Evolutionary conservation across 2,888 invertebrate species (phyloP).

Genomic region (Limnephilus auricula): DNA sequence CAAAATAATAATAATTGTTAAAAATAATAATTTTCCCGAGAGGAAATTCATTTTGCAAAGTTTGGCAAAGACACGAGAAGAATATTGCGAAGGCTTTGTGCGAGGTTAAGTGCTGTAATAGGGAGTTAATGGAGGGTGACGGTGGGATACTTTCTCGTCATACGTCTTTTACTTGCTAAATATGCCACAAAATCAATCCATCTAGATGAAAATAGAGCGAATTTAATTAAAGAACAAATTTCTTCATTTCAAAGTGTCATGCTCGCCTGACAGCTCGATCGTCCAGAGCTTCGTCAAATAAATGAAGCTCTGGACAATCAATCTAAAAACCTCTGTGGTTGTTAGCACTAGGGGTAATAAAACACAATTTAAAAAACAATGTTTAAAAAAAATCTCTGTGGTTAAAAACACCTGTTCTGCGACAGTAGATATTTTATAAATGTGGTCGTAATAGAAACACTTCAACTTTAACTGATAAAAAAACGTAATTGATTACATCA

Average conservation of each 20-base stretch:
- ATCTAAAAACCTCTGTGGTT: too few species aligned
- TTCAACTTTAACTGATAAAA: neutral
- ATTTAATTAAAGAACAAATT: too few species aligned
- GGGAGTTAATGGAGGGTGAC: neutral
- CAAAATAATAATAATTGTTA: neutral
- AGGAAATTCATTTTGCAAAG: neutral
- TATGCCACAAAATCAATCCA: neutral
- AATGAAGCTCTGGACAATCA: too few species aligned
- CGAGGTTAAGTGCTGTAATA: neutral
- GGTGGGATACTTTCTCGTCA: neutral
- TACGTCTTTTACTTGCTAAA: neutral
- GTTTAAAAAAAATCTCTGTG: too few species aligned
- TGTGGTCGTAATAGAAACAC: neutral
- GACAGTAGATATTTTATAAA: neutral
- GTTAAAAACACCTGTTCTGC: neutral
- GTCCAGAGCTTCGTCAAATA: too few species aligned
- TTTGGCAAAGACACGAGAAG: neutral
- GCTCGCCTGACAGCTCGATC: too few species aligned
- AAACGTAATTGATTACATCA: neutral
- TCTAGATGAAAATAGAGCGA: too few species aligned
- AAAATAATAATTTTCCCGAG: neutral
- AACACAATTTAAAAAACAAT: too few species aligned
- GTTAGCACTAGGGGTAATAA: too few species aligned
- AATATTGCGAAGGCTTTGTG: neutral
- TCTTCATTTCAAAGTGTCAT: too few species aligned